These are phyloP conservation scores for Orientallactaga bullata DNA, from an alignment of 2,113 vertebrate species.

Conservation along the genomic window DNA sequence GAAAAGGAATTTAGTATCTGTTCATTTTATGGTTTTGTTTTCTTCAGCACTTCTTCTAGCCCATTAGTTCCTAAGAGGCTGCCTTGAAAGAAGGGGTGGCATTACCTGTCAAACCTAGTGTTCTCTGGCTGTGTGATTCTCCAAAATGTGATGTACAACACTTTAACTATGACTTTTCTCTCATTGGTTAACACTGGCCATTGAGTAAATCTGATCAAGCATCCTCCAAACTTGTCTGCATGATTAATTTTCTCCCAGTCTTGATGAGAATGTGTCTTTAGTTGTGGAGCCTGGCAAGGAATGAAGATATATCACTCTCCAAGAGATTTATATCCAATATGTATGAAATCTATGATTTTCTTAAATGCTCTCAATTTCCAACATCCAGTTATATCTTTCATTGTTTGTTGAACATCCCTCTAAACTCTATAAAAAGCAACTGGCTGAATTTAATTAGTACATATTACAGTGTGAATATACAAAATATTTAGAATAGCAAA, in stretches of 20 bases:
- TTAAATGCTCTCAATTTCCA: constrained; percentile 11
- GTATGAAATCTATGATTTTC: neutral
- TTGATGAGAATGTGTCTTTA: neutral
- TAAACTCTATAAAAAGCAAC: neutral
- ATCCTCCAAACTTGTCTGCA: neutral
- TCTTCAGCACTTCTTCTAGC: neutral
- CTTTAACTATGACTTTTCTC: neutral
- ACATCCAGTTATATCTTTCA: neutral
- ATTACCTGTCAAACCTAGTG: neutral
- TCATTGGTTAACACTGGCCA: neutral
- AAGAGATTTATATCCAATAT: neutral
- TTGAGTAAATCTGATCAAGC: constrained; percentile 1
- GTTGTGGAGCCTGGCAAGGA: neutral
- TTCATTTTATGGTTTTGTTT: neutral
- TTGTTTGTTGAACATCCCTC: neutral
- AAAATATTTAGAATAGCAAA: neutral
- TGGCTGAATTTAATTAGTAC: neutral
- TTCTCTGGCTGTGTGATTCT: neutral
- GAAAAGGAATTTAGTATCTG: neutral
- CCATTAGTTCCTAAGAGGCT: neutral
- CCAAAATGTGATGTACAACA: neutral
- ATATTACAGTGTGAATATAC: neutral
- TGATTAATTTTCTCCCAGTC: neutral
- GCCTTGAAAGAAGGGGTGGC: neutral
- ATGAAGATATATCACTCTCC: neutral